Conservation (phyloP, 2,113 vertebrate genomes). For the Seriola quinqueradiata region DNA sequence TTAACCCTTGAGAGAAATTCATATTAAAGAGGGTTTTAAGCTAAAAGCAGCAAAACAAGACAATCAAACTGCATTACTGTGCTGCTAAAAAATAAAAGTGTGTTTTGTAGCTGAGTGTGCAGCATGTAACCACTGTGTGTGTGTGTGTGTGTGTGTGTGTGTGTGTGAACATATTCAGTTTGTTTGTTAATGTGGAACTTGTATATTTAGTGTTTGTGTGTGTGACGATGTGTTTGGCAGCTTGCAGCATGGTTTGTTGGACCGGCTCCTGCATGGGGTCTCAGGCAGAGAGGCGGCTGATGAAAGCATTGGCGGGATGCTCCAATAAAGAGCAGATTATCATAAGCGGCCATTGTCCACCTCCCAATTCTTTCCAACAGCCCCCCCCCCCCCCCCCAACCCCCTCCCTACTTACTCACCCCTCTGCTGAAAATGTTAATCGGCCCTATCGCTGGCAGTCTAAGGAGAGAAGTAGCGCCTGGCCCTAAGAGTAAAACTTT, state of each 20-base stretch:
- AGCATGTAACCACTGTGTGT: not conserved
- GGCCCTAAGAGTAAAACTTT: constrained; percentile 39
- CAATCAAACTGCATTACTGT: not conserved
- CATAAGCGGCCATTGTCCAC: constrained; percentile 87
- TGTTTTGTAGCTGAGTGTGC: constrained; percentile 11
- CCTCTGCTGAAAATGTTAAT: constrained; percentile 93
- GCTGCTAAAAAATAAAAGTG: constrained; percentile 17
- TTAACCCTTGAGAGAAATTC: not conserved
- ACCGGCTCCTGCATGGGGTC: constrained; percentile 70
- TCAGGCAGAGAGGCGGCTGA: constrained; percentile 77
- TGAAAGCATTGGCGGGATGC: constrained; percentile 86
- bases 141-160: not conserved
- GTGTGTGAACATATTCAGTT: not conserved
- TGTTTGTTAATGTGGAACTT: constrained; percentile 34
- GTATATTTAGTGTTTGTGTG: constrained; percentile 20
- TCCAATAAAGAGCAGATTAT: constrained; percentile 95
- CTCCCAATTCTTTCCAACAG: constrained; percentile 67
- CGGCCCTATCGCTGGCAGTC: constrained; percentile 90
- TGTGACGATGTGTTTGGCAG: constrained; percentile 64
- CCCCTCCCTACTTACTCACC: constrained; percentile 65
- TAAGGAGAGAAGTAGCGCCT: constrained; percentile 63
- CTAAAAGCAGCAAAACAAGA: constrained; percentile 4
- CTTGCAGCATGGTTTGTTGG: constrained; percentile 59
- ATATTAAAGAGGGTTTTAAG: not conserved
- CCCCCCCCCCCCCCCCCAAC: constrained; percentile 66